phyloP scores from a whole-genome alignment of 2,888 invertebrate genomes.

The Molanna angustata region DNA sequence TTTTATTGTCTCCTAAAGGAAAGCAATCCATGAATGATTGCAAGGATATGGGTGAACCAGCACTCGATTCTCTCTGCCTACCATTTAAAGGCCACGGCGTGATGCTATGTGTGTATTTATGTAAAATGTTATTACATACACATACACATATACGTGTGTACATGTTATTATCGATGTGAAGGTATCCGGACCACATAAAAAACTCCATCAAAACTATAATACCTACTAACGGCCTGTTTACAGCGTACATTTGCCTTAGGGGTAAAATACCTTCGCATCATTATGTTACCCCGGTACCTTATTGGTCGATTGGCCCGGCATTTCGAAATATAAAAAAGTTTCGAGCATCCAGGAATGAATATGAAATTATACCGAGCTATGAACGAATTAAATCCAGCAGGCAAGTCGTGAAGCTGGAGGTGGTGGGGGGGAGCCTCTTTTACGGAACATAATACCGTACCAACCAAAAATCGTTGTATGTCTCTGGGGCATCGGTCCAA shows the following conservation, averaged over 20 bases:
- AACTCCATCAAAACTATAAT: conserved; percentile 19
- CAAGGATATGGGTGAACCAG: no score
- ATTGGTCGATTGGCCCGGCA: conserved; percentile 28
- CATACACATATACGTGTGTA: no score
- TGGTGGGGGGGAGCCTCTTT: conserved; percentile 21
- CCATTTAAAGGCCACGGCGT: no score
- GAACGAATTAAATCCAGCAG: conserved; percentile 20
- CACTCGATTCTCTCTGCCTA: no score
- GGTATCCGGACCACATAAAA: background rate
- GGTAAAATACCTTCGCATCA: conserved; percentile 28
- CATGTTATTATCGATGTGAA: no score
- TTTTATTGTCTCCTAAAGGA: no score
- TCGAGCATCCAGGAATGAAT: conserved; percentile 29
- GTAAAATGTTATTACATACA: no score
- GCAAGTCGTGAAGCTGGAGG: background rate
- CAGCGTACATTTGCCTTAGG: conserved; percentile 24
- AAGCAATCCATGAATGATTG: no score
- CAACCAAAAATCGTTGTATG: conserved; percentile 30
- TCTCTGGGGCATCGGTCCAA: conserved; percentile 24
- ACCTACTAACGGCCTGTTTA: conserved; percentile 18
- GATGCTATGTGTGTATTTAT: no score
- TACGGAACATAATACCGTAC: conserved; percentile 23
- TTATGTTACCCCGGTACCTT: conserved; percentile 28
- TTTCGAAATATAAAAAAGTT: conserved; percentile 15
- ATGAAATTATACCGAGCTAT: conserved; percentile 31